These are phyloP conservation scores for Xestoiulus laeticollis DNA, from an alignment of 2,888 invertebrate species.

Conservation along the genomic window DNA sequence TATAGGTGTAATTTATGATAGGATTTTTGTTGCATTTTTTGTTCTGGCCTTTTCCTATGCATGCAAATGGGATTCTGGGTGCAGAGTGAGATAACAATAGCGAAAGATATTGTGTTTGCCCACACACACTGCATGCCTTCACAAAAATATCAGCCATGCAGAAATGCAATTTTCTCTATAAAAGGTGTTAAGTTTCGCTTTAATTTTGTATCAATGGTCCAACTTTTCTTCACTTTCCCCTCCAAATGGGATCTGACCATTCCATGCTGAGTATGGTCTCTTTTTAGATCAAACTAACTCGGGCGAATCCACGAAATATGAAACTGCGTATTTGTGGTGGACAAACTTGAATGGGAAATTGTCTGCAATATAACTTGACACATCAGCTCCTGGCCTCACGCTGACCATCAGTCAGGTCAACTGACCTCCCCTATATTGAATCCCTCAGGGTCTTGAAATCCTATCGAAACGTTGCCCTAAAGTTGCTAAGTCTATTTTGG, in stretches of 20 bases:
- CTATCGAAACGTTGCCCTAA: background rate
- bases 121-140: background rate
- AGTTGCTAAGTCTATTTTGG: background rate
- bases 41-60: background rate
- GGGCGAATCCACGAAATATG: background rate
- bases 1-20: background rate
- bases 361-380: background rate
- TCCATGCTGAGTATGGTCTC: background rate
- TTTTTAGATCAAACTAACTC: background rate
- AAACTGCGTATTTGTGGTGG: background rate
- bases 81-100: background rate
- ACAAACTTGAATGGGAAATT: background rate
- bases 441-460: background rate
- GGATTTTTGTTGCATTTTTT: background rate
- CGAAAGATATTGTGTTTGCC: background rate
- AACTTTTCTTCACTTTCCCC: conserved; percentile 23
- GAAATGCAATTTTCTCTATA: background rate
- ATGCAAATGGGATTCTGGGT: background rate
- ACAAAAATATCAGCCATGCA: conserved; percentile 21
- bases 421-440: background rate
- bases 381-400: background rate
- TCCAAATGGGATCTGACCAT: background rate
- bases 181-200: conserved; percentile 8
- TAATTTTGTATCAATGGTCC: background rate
- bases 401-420: background rate